Evolutionary conservation across 2,888 invertebrate genomes (phyloP), one percentile per base, ranked within the genome.

Genomic region (Drosophila anomalata): DNA sequence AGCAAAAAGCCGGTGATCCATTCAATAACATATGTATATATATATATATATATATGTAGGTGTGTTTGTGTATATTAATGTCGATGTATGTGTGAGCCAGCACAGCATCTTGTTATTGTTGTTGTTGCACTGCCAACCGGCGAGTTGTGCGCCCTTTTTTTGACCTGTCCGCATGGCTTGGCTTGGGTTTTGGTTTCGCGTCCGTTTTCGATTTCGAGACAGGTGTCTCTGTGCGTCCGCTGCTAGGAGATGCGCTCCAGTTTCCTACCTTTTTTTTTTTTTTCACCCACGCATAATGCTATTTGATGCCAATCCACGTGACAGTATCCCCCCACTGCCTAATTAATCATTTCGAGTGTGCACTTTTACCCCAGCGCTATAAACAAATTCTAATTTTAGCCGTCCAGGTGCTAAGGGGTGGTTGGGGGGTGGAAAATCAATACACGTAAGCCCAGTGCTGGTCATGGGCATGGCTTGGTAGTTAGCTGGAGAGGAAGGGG

Each of bases 1-100:
- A 84, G 78, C 71, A 85, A 85, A 82, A 87, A 85, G 85, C 85
- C 85, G 85, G 85, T 78, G 85, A 75, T 85, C 85, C 77, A 82
- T 87, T 77, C 63, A 70, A 66, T 51, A 48, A 60, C 42, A 62
- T 24, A 24, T 3, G 3, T 22, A 17, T 17, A 17, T 17, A 17
- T 17, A 17, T 17, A 17, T 17, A 17, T 17, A 17, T 17, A 17
- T 1, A 17, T 17, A 17, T 17, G 17, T 55, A 63, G 67, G 54
- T 59, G 58, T 56, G 14, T 65, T 22, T 31, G 33, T 17, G 17
- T 61, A 24, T n/a, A 33, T 5, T 36, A 29, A 11, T 9, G 36
- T 48, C 17, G 44, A 31, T 36, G 52, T 46, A 42, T 60, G 50
- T 29, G 39, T 44, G 22, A 80, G 82, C 82, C 82, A 82, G 77